phyloP scores from a whole-genome alignment of 1,140 invertebrate species.

The Radopholus similis region DNA sequence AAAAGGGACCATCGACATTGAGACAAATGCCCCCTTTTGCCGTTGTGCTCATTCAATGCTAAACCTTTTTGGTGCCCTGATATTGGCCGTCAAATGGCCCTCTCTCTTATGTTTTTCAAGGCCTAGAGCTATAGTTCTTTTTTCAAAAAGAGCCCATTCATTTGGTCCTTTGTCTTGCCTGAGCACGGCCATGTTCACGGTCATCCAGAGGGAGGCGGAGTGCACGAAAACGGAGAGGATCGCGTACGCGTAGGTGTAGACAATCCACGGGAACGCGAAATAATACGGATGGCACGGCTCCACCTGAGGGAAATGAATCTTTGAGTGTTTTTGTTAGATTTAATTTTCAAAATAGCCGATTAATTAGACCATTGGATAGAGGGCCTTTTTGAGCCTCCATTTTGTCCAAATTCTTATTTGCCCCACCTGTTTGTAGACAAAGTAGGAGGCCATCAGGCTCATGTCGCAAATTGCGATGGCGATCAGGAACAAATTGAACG shows the following conservation, averaged over 20 bases:
- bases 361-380: too few species aligned
- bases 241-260: slow-evolving; percentile 54
- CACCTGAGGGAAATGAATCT: slow-evolving; percentile 33
- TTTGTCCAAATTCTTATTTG: not conserved
- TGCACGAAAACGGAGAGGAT: slow-evolving; percentile 54
- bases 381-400: too few species aligned
- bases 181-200: slow-evolving; percentile 54
- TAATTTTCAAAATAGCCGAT: not conserved
- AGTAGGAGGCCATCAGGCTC: slow-evolving; percentile 56
- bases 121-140: too few species aligned
- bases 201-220: slow-evolving; percentile 50
- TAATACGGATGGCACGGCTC: slow-evolving; percentile 54
- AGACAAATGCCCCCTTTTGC: too few species aligned
- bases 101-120: not conserved
- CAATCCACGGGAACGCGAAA: slow-evolving; percentile 56
- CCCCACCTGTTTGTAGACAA: slow-evolving; percentile 47
- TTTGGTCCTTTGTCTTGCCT: too few species aligned
- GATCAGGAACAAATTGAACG: slow-evolving; percentile 57
- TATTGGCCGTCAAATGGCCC: too few species aligned
- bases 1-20: too few species aligned
- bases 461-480: slow-evolving; percentile 57
- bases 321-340: not conserved
- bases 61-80: not conserved
- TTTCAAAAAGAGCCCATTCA: too few species aligned
- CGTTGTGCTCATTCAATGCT: too few species aligned